A percentile compares a stretch with the other conserved stretches of the same genome.
These are phyloP conservation scores for Anoplophora glabripennis DNA, from an alignment of 1,140 invertebrate genomes.

Conservation along the genomic window DNA sequence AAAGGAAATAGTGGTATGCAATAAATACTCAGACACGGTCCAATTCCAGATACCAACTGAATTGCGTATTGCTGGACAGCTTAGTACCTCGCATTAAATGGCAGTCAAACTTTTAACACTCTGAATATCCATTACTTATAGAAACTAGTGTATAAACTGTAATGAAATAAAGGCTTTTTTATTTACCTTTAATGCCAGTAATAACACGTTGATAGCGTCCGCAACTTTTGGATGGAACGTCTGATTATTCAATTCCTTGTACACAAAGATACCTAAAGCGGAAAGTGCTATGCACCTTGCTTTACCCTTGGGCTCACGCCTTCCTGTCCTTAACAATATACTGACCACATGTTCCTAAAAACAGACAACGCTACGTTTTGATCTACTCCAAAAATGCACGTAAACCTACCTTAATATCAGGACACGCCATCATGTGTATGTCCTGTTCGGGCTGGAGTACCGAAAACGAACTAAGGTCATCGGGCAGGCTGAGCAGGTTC, in stretches of 20 bases:
- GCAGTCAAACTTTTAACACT: too few relatives aligned
- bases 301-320: constrained; percentile 81
- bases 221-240: constrained; percentile 69
- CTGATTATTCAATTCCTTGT: constrained; percentile 69
- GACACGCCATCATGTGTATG: constrained; percentile 67
- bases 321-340: constrained; percentile 81
- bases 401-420: constrained; percentile 70
- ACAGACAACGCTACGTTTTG: background rate
- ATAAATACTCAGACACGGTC: too few relatives aligned
- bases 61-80: too few relatives aligned
- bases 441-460: constrained; percentile 77
- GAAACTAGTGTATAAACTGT: too few relatives aligned
- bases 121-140: too few relatives aligned
- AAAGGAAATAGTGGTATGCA: too few relatives aligned
- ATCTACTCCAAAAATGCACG: background rate
- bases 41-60: too few relatives aligned
- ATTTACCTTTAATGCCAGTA: constrained; percentile 76
- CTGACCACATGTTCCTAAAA: constrained; percentile 85
- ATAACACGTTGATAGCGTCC: constrained; percentile 81
- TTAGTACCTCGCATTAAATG: too few relatives aligned
- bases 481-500: constrained; percentile 77
- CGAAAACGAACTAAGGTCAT: constrained; percentile 71
- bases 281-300: constrained; percentile 88
- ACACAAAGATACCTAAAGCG: constrained; percentile 81
- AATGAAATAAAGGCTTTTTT: too few relatives aligned